A percentile compares a stretch with the other conserved stretches of the same genome.
phyloP scores from a whole-genome alignment of 2,113 vertebrate genomes.

The Proterorhinus semilunaris region DNA sequence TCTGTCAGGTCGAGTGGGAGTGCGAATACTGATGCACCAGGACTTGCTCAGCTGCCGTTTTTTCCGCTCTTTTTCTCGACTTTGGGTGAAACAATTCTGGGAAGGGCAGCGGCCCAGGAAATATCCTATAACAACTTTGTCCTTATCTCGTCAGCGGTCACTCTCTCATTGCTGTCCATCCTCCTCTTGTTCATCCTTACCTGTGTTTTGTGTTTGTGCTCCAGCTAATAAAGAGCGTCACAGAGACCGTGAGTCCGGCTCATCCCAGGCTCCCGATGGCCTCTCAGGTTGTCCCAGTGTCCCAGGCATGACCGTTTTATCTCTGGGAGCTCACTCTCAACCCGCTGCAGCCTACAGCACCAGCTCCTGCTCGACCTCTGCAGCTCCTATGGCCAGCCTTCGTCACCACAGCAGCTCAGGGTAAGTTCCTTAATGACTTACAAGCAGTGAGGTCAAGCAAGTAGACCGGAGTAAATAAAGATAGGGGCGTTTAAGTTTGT shows the following conservation, averaged over 20 bases:
- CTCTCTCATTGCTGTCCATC: slow-evolving; percentile 16
- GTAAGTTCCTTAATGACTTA: slow-evolving; percentile 70
- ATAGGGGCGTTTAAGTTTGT: not conserved
- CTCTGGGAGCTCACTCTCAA: slow-evolving; percentile 76
- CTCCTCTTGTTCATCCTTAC: slow-evolving; percentile 49
- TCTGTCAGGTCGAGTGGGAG: slow-evolving; percentile 70
- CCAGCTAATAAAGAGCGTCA: slow-evolving; percentile 80
- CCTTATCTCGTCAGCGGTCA: slow-evolving; percentile 8
- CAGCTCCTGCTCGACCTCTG: slow-evolving; percentile 55
- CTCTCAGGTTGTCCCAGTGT: slow-evolving; percentile 69
- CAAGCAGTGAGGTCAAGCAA: no score
- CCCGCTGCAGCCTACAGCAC: slow-evolving; percentile 55
- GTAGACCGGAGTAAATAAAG: not conserved
- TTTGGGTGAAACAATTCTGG: slow-evolving; percentile 63
- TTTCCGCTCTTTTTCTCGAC: slow-evolving; percentile 72
- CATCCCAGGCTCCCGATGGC: slow-evolving; percentile 79
- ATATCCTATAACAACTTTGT: not conserved
- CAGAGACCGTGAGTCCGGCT: slow-evolving; percentile 71
- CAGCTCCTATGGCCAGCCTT: slow-evolving; percentile 57
- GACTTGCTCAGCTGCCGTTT: slow-evolving; percentile 82
- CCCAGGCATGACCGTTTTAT: slow-evolving; percentile 89
- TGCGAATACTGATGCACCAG: slow-evolving; percentile 80
- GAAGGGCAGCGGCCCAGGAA: slow-evolving; percentile 8
- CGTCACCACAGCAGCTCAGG: slow-evolving; percentile 74
- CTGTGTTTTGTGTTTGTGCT: slow-evolving; percentile 71